Evolutionary conservation across 92 coral and sea anemone species (phyloP).

Genomic region (Parazoanthus darwini): DNA sequence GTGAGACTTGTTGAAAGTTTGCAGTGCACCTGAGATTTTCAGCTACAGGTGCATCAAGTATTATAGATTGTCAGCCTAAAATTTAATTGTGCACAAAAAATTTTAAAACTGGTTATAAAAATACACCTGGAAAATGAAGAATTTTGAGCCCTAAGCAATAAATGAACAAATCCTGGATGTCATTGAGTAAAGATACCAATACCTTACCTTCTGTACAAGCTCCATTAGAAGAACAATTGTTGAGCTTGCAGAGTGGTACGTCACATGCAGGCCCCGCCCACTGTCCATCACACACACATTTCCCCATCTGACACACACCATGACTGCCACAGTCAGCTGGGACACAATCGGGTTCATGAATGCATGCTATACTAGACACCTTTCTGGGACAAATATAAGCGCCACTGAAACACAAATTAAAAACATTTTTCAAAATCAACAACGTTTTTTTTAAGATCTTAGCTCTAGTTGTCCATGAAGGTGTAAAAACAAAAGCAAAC

Average conservation of each 20-base stretch:
- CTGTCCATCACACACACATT: constrained; percentile 75
- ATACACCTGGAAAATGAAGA: too few relatives aligned
- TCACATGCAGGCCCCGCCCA: constrained; percentile 85
- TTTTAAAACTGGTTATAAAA: too few relatives aligned
- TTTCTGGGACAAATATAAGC: constrained; percentile 79
- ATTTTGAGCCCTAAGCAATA: too few relatives aligned
- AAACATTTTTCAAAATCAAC: neutral
- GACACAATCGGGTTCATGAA: constrained; percentile 82
- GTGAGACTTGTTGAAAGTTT: too few relatives aligned
- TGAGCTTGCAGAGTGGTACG: constrained; percentile 53
- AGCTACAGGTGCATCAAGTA: too few relatives aligned
- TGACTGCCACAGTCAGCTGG: constrained; percentile 83
- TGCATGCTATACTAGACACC: constrained; percentile 88
- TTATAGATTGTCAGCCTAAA: too few relatives aligned
- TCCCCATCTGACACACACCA: constrained; percentile 81
- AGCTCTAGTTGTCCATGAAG: too few relatives aligned
- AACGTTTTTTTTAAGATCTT: neutral
- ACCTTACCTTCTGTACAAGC: constrained; percentile 71
- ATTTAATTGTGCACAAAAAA: too few relatives aligned
- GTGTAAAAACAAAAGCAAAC: too few relatives aligned
- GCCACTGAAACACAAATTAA: constrained; percentile 56
- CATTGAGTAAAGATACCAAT: too few relatives aligned
- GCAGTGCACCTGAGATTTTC: too few relatives aligned
- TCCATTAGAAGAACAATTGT: constrained; percentile 74
- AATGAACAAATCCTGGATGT: too few relatives aligned